Evolutionary conservation across 2,113 vertebrate genomes (phyloP).

Genomic region (Mesitornis unicolor): DNA sequence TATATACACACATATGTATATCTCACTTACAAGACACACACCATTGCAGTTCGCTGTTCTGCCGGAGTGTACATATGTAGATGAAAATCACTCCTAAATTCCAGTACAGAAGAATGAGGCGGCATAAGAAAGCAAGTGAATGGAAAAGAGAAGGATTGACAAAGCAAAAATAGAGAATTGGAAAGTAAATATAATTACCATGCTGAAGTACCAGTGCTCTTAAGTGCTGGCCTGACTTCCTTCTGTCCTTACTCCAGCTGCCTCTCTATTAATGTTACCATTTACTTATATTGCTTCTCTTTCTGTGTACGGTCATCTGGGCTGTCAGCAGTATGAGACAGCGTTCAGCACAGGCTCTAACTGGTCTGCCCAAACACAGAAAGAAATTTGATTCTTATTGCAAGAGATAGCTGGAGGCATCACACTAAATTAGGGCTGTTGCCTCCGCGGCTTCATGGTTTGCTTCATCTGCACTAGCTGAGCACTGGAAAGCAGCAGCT

Average conservation of each 20-base stretch:
- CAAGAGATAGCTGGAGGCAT: not conserved
- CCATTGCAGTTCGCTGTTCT: not conserved
- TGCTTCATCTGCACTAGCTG: not conserved
- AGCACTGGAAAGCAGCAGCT: not conserved
- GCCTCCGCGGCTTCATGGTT: not conserved
- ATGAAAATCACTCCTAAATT: not conserved
- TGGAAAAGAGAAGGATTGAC: not conserved
- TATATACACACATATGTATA: too few relatives aligned
- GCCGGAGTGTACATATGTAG: rapidly evolving
- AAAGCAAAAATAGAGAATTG: not conserved
- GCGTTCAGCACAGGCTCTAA: not conserved
- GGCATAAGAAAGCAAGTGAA: not conserved
- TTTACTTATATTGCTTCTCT: not conserved
- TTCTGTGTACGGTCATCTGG: not conserved
- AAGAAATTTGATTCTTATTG: not conserved
- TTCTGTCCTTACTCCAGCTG: not conserved
- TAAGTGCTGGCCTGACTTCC: not conserved
- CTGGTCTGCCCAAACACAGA: not conserved
- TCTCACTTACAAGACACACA: not conserved
- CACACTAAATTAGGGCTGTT: not conserved
- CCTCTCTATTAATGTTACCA: not conserved
- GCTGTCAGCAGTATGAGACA: not conserved
- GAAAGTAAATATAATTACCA: not conserved
- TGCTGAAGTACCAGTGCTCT: not conserved
- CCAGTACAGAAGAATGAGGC: not conserved